A percentile compares a stretch with the other conserved stretches of the same genome.
phyloP scores from a whole-genome alignment of 2,888 invertebrate genomes.

The Thyatira batis region DNA sequence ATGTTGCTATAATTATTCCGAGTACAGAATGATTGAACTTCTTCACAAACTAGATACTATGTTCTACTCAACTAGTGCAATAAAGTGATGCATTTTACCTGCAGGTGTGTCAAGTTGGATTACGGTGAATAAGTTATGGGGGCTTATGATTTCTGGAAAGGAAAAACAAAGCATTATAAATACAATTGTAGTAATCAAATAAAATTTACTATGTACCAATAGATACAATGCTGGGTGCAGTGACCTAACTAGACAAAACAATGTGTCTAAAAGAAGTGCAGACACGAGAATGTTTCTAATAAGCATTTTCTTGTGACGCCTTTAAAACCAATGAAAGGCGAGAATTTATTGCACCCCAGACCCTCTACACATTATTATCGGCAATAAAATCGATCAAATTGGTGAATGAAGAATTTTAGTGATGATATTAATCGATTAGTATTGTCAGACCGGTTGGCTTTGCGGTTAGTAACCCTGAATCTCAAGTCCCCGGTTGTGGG shows the following conservation, averaged over 20 bases:
- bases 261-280: too few relatives aligned
- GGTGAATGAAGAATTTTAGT: background rate
- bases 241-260: background rate
- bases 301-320: too few relatives aligned
- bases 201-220: background rate
- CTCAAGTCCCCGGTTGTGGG: too few relatives aligned
- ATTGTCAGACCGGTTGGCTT: too few relatives aligned
- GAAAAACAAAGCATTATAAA: conserved; percentile 15
- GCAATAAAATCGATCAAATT: too few relatives aligned
- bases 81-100: conserved; percentile 48
- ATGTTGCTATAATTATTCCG: background rate
- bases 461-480: too few relatives aligned
- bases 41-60: background rate
- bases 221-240: too few relatives aligned
- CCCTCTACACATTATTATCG: too few relatives aligned
- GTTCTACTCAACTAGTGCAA: background rate
- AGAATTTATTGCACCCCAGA: too few relatives aligned
- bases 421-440: background rate
- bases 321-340: too few relatives aligned
- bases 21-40: background rate
- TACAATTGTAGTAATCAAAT: background rate
- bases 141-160: conserved; percentile 76
- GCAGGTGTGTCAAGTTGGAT: conserved; percentile 58
- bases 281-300: too few relatives aligned
- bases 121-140: conserved; percentile 55